Base-by-base conservation (phyloP, 1,140 invertebrate genomes). In the Drosophila triauraria region DNA sequence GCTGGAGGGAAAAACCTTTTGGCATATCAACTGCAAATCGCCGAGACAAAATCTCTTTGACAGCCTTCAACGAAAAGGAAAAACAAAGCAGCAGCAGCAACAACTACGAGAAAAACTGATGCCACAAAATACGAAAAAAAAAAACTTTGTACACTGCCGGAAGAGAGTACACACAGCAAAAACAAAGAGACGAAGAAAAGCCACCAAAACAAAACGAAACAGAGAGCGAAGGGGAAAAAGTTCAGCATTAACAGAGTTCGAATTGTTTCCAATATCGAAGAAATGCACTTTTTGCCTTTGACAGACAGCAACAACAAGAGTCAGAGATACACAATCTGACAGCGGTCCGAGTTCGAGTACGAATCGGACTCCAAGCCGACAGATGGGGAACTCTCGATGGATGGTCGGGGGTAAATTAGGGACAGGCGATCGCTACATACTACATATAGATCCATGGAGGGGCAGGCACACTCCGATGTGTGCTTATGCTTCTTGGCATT, bases 191-290 rank as follows among this genome's bases (percentile, higher is more conserved):
- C 40, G 32, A 62, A 23, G 15, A 30, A 40, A 65, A 64, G 10
- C 7, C 47, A 46, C 46, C 12, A 13, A 54, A 51, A 35, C 32
- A 35, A 35, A 25, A 17, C 32, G 15, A 30, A 44, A 54, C 7
- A 46, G 25, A 44, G 47, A 48, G 30, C 20, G 42, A 43, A 30
- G 48, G 47, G 47, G 51, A 72, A 80, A 72, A 69, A 76, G 62
- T 69, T 64, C 74, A 82, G 46, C 76, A 79, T 60, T 74, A 78
- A 70, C 72, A 62, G 44, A 82, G 74, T 71, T 78, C 79, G 82
- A 87, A 86, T 79, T 86, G 82, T 87, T 82, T 83, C 64, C 76
- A 84, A 88, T 87, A 88, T 83, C 81, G 80, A 76, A 82, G 80
- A 79, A 82, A 79, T 80, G 77, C 78, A 69, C 78, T 80, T 80